Base-by-base conservation (phyloP, 1,140 invertebrate genomes). In the Odontomachus brunneus region DNA sequence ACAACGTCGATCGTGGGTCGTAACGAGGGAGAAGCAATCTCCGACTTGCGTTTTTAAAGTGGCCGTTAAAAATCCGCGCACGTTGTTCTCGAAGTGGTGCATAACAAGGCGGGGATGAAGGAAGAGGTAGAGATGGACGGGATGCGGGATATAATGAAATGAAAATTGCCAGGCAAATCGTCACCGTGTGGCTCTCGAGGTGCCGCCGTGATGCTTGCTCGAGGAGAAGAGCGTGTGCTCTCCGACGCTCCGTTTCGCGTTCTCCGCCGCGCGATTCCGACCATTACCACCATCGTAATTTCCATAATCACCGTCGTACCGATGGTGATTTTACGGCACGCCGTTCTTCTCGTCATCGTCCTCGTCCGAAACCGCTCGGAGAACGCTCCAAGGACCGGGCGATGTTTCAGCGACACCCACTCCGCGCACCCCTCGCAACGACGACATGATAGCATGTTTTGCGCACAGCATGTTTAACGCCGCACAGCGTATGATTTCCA, bases 151-250 rank as follows among this genome's bases (percentile, higher is more conserved):
- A 22, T 73, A 73, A 73, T 73, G 33, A 73, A 73, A 73, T 73
- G 71, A 73, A 73, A 73, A 73, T 73, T 73, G 51, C 71, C 19
- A 15, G 9, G 33, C 53, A 53, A 72, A 73, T 73, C 19, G 53
- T 73, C 53, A 73, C 33, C 33, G 51, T 7, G 38, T 44, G 38
- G 38, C 38, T 44, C 9, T 44, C 38, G 38, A 44, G 38, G 9
- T 33, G 29, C 29, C 29, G 29, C 29, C 49, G 51, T 44, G 33
- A 17, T 73, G 29, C 51, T 3, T 22, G 51, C 49, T 7, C 29
- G 33, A 59, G 38, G 38, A 11, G 9, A 29, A 44, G 3, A 19
- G 11, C 11, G 53, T 11, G 53, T 17, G 19, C 29, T n/a, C n/a
- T n/a, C n/a, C n/a, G n/a, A n/a, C n/a, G n/a, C n/a, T n/a, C 29